Base-by-base conservation (phyloP, 2,888 invertebrate genomes). In the Campoplex capitator region DNA sequence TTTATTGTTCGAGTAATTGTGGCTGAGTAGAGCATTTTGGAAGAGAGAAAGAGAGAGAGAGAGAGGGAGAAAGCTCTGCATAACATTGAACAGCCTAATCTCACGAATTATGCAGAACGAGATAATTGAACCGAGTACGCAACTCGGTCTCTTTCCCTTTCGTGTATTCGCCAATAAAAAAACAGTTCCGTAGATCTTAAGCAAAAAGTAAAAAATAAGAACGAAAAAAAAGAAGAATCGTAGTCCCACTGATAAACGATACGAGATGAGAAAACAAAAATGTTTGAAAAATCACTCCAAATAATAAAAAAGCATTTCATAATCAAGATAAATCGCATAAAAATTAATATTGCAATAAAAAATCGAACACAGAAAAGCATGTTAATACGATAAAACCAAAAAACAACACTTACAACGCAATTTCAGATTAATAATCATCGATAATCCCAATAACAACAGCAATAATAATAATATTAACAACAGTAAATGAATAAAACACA, bases 1-100 rank as follows among this genome's bases (percentile, higher is more conserved):
- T 42, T 76, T 48, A 71, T 86, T 86, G 76, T 76, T 75, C 71
- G 28, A 32, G 54, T 86, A 86, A 86, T 86, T 86, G 79, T 45
- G 48, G 58, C 56, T 45, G 82, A 77, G 73, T 58, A 28, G 67
- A 77, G 74, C 78, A 75, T 74, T 82, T 78, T 65, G 62, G 58
- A 42, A 81, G 42, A 54, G 78, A 67, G 75, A 75, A 1, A 38
- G 38, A 6, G 38, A 38, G 38, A 38, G 38, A 38, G 38, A 0
- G 6, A 38, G 38, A 6, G 38, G 6, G 38, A 38, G 38, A 38
- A 6, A 3, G 75, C 35, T 32, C 32, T 28, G 51, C 9, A 73
- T 7, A 74, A n/a, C 35, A 54, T 38, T 32, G 71, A 77, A 48
- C 48, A 70, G 38, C 28, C 68, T 68, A 68, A 85, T 85, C 62